Evolutionary conservation across 2,797 vertebrate genomes (phyloP).

Genomic region (Sternarchorhynchus goeldii): DNA sequence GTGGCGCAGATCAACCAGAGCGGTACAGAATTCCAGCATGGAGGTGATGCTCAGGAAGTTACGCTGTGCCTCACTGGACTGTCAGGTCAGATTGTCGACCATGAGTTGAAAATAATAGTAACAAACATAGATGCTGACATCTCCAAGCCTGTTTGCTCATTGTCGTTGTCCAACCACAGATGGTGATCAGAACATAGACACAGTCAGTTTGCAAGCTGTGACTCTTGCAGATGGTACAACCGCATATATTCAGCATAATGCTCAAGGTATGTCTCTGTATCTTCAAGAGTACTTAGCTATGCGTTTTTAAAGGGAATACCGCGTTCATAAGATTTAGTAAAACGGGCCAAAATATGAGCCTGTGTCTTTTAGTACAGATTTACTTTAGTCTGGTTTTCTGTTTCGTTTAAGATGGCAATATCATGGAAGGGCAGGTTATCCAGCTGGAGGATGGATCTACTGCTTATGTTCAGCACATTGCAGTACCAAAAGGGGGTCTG

Average conservation of each 20-base stretch:
- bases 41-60: conserved; percentile 88
- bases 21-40: conserved; percentile 93
- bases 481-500: conserved; percentile 88
- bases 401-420: conserved; percentile 83
- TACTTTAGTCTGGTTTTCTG: background rate
- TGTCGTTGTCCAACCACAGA: conserved; percentile 69
- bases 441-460: conserved; percentile 95
- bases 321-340: background rate
- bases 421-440: conserved; percentile 96
- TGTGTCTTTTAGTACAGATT: background rate
- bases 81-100: conserved; percentile 76
- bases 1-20: conserved; percentile 95
- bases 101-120: background rate
- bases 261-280: conserved; percentile 76
- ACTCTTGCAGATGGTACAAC: conserved; percentile 95
- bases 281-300: no score
- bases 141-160: background rate
- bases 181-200: conserved; percentile 91
- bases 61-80: conserved; percentile 92
- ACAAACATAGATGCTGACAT: background rate
- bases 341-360: background rate
- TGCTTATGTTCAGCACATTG: conserved; percentile 93
- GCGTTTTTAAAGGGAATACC: no score
- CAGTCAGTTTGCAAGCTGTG: conserved; percentile 94
- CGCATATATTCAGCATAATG: conserved; percentile 92